Evolutionary conservation across 2,113 vertebrate species (phyloP), one percentile per base, ranked within the genome.

Genomic region (Triplophysa tibetana): DNA sequence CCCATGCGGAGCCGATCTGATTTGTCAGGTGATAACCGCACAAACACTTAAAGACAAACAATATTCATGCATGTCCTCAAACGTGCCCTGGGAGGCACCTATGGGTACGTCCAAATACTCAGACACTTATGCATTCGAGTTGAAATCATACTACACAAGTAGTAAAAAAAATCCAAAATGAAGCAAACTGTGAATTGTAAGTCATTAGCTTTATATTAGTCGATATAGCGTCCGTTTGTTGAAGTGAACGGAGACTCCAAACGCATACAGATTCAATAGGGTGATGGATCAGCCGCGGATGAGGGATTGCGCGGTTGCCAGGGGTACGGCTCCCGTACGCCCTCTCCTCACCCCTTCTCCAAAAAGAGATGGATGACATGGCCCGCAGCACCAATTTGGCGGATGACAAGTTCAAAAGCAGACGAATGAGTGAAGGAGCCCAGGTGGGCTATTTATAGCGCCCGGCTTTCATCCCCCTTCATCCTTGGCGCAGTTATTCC

Each of bases 351-450:
- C 67, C 58, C 19, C 54, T 50, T 67, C 56, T 76, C 77, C 60
- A 80, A 48, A 80, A 80, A 82, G 68, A 78, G 81, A 85, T 82
- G 68, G 78, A 85, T 85, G 73, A 78, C 16, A n/a, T 41, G 66
- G 73, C 81, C 81, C 19, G 17, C 7, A 77, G 84, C 81, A 75
- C 78, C 81, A 85, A 82, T 85, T 85, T 85, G 80, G 81, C 24
- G 69, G 75, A 85, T 85, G 84, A 85, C 84, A 85, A 82, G 84
- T 85, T 82, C 73, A 85, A 85, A 85, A 82, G 68, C 81, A 85
- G 84, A 85, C 74, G 52, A 73, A 85, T 82, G 81, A 85, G 73
- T 73, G 73, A 80, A 75, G 77, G 62, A 43, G 45, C 29, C 14
- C 61, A 65, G 78, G 69, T 58, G 17, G 29, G 52, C 83, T 85